These are phyloP conservation scores for Portunus trituberculatus DNA, from an alignment of 1,140 invertebrate species.

Conservation along the genomic window DNA sequence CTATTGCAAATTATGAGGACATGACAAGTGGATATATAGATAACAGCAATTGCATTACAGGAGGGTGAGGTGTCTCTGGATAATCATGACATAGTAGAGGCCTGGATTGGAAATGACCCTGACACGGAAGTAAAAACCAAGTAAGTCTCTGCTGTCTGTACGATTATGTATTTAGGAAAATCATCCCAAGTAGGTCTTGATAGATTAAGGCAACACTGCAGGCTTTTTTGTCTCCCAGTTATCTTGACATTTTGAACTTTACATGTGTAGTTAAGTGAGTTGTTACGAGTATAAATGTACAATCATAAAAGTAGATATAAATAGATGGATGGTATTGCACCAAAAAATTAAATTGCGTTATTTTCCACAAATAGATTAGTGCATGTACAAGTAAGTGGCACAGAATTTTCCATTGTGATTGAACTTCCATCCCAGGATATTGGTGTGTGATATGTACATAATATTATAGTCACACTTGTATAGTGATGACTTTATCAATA, in stretches of 20 bases:
- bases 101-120: slow-evolving; percentile 79
- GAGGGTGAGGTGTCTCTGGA: slow-evolving; percentile 79
- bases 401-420: not conserved
- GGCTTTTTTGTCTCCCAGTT: not conserved
- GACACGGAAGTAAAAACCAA: slow-evolving; percentile 79
- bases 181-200: not conserved
- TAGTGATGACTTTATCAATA: not conserved
- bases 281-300: no score
- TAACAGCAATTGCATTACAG: slow-evolving; percentile 57
- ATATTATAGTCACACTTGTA: no score
- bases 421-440: not conserved
- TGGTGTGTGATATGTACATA: not conserved
- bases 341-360: not conserved
- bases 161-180: slow-evolving; percentile 10
- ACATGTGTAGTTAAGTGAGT: not conserved
- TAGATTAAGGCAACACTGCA: not conserved
- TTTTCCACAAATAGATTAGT: not conserved
- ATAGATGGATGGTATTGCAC: not conserved
- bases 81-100: slow-evolving; percentile 80
- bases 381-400: not conserved
- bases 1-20: no score
- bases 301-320: not conserved
- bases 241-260: no score
- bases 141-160: slow-evolving; percentile 77
- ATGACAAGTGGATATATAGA: no score